Base-by-base conservation (phyloP, 35 echinoderm and acorn worm genomes). In the Apostichopus parvimensis region DNA sequence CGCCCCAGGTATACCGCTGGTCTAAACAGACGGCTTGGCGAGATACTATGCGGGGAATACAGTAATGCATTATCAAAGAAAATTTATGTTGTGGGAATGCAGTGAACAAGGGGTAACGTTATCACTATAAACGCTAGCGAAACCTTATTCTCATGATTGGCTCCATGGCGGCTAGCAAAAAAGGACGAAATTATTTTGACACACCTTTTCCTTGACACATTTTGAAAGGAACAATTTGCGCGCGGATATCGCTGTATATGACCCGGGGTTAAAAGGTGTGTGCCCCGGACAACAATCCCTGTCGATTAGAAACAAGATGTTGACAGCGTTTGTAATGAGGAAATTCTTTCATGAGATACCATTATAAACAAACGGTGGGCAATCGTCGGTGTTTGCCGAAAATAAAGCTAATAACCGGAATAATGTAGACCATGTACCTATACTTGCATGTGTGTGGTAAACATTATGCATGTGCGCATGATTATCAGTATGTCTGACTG, bases 21-120 rank as follows among this genome's bases (percentile, higher is more conserved):
- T 84, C 55, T 60, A 59, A 18, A 56, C 81, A 84, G 81, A 84
- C 54, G 81, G 15, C 81, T 56, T 84, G 81, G 53, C 54, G 81
- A 12, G 81, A 21, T 84, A 21, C 81, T 20, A 84, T 20, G 81
- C 81, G 81, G 81, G 81, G 22, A 84, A 84, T 58, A 58, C 81
- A 20, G 1, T 59, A n/a, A 84, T 18, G 81, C 58, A 84, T 58
- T 56, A 58, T 23, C 57, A 8, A 84, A 17, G 54, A 55, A 56
- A 20, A 84, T 58, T 82, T 75, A 55, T 59, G 81, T 59, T 56
- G 22, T 84, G 52, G 57, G 81, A 84, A 84, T 84, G 81, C 81
- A 58, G 2, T 82, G 5, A 68, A 18, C 14, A 75, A 18, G 21
- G 71, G 53, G 81, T 59, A 56, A 84, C 54, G n/a, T 84, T 84